Conservation (phyloP, 2,797 vertebrate genomes). For the Iguana delicatissima region DNA sequence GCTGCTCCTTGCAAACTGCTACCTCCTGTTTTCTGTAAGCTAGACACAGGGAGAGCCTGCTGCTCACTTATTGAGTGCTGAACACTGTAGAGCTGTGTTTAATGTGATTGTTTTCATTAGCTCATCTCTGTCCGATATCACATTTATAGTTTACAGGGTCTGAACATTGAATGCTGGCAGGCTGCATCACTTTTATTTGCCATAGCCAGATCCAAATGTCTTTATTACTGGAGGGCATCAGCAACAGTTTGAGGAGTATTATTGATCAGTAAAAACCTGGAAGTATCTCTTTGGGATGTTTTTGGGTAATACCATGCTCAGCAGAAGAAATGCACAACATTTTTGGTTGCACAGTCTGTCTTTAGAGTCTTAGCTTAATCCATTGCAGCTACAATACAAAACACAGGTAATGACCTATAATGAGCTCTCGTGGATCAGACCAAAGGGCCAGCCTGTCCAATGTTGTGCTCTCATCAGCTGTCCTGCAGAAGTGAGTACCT, state of each 20-base stretch:
- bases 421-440: no score
- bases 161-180: slow-evolving; percentile 79
- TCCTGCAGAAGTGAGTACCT: neutral
- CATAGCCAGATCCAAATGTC: slow-evolving; percentile 55
- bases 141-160: slow-evolving; percentile 86
- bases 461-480: no score
- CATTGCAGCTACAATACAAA: neutral
- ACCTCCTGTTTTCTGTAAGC: slow-evolving; percentile 96
- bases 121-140: slow-evolving; percentile 90
- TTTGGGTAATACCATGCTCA: neutral
- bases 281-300: neutral
- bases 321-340: neutral
- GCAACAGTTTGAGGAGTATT: slow-evolving; percentile 67
- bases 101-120: slow-evolving; percentile 98
- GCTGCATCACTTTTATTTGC: slow-evolving; percentile 86
- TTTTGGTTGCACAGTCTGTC: no score
- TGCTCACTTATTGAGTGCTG: slow-evolving; percentile 96
- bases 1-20: slow-evolving; percentile 87
- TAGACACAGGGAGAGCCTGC: slow-evolving; percentile 84
- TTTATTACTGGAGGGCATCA: slow-evolving; percentile 67
- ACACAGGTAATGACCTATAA: neutral
- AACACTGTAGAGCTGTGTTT: slow-evolving; percentile 92
- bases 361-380: neutral
- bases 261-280: slow-evolving; percentile 45
- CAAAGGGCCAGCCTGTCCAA: no score